Conservation (phyloP, 2,797 vertebrate genomes). For the Prunella strophiata region DNA sequence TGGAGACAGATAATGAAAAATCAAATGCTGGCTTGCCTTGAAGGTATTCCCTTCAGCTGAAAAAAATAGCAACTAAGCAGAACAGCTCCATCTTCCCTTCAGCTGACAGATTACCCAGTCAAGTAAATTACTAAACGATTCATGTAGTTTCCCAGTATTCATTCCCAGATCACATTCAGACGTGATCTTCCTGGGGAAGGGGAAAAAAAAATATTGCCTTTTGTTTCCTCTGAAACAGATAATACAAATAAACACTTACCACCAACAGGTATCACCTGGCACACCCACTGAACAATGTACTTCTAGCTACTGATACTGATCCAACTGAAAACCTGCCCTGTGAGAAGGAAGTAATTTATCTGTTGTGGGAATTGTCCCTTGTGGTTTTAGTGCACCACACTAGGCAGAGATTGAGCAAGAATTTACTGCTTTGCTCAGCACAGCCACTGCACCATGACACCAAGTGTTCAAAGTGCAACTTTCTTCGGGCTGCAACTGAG, state of each 20-base stretch:
- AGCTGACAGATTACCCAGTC: not conserved
- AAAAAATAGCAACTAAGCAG: not conserved
- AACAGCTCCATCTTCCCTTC: not conserved
- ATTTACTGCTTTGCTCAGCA: not conserved
- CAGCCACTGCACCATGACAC: accelerated
- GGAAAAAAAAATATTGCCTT: not conserved
- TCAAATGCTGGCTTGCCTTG: not conserved
- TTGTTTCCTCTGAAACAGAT: not conserved
- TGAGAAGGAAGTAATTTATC: not conserved
- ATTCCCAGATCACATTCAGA: not conserved
- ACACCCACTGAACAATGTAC: not conserved
- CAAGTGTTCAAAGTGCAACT: accelerated
- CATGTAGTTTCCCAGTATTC: not conserved
- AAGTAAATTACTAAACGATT: not conserved
- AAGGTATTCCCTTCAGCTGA: not conserved
- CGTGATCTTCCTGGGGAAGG: not conserved
- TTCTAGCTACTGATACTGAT: not conserved
- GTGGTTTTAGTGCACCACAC: accelerated
- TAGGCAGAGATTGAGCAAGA: not conserved
- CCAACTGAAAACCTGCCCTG: not conserved
- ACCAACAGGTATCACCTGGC: not conserved
- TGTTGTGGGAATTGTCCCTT: not conserved
- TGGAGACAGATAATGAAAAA: not conserved
- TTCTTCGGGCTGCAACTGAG: accelerated
- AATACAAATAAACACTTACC: not conserved